Conservation (phyloP, 2,113 vertebrate species). For the Helogale parvula region DNA sequence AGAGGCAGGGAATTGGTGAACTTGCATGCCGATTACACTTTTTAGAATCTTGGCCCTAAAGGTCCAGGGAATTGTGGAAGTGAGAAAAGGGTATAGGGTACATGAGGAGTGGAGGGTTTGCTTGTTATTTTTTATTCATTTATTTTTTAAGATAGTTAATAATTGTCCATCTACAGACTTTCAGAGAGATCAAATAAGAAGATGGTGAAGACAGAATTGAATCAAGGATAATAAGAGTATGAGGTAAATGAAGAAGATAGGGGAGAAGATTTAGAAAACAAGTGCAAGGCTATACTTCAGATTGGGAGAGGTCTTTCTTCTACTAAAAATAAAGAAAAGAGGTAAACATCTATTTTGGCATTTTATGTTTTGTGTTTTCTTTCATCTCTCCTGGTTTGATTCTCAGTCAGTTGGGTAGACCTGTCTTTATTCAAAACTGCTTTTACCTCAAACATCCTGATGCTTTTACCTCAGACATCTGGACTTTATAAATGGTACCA, state of each 20-base stretch:
- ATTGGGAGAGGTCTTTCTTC: not conserved
- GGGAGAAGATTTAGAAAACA: not conserved
- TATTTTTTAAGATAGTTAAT: not conserved
- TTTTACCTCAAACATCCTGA: not conserved
- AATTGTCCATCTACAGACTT: not conserved
- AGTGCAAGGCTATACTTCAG: not conserved
- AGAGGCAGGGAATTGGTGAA: not conserved
- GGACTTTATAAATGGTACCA: not conserved
- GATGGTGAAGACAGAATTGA: not conserved
- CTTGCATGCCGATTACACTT: not conserved
- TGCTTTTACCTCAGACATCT: too few species aligned
- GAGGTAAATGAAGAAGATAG: not conserved
- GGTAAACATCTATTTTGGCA: not conserved
- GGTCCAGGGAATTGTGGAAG: not conserved
- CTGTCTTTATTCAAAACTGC: not conserved
- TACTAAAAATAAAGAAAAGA: not conserved
- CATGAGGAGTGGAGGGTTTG: not conserved
- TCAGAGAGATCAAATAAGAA: not conserved
- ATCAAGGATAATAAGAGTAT: not conserved
- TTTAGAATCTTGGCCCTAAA: not conserved
- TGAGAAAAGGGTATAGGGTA: not conserved
- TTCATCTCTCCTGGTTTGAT: not conserved
- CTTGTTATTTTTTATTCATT: not conserved
- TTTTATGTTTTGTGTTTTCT: not conserved
- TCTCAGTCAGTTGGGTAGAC: not conserved